Evolutionary conservation across 1,140 invertebrate genomes (phyloP).

Genomic region (Diorhabda sublineata): DNA sequence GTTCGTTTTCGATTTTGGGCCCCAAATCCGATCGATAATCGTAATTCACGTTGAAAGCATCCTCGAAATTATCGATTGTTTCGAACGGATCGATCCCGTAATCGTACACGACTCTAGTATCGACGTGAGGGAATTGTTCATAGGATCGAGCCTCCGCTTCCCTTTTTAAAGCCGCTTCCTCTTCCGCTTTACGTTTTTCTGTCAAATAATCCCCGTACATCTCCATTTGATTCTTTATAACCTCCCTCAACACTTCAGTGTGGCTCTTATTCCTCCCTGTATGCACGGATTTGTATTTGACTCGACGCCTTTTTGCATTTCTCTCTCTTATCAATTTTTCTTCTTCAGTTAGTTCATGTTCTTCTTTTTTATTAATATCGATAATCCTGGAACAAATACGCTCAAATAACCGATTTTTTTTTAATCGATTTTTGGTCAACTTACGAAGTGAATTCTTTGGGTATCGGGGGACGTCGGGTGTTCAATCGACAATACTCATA

Average conservation of each 20-base stretch:
- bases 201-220: conserved; percentile 34
- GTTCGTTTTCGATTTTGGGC: neutral
- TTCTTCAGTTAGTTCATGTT: conserved; percentile 36
- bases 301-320: conserved; percentile 59
- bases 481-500: conserved; percentile 51
- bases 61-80: neutral
- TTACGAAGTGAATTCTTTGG: conserved; percentile 43
- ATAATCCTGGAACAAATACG: conserved; percentile 6
- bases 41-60: neutral
- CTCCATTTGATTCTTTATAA: conserved; percentile 57
- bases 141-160: conserved; percentile 4
- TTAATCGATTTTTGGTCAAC: conserved; percentile 16
- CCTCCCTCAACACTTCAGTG: conserved; percentile 58
- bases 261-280: conserved; percentile 62
- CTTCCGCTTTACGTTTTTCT: conserved; percentile 3
- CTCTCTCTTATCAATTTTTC: conserved; percentile 57
- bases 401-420: no score
- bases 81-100: neutral
- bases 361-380: conserved; percentile 18
- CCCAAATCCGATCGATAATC: neutral
- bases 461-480: conserved; percentile 41
- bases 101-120: neutral
- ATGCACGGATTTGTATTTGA: conserved; percentile 60
- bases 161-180: neutral
- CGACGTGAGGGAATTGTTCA: conserved; percentile 8